Percentiles rank a stretch among this genome's conserved stretches.
Evolutionary conservation across 53 echinoderm and acorn worm genomes (phyloP).

Genomic region (Temnopleurus reevesii): DNA sequence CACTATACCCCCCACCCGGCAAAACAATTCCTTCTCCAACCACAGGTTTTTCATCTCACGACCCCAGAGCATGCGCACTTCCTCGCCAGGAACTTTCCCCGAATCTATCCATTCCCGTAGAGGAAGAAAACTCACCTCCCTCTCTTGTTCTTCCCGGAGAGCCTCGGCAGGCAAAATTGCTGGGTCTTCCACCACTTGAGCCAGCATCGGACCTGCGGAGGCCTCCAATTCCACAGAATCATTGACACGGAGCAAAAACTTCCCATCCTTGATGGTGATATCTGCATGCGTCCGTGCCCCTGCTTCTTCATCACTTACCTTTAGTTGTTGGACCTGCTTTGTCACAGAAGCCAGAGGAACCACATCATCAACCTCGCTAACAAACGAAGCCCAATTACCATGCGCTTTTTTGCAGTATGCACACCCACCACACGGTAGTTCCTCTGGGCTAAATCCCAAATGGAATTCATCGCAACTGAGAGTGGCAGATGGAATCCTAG

Average conservation of each 20-base stretch:
- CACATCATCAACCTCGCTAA: not conserved
- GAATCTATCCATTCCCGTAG: not conserved
- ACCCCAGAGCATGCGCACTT: not conserved
- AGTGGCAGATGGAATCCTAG: not conserved
- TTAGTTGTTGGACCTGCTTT: not conserved
- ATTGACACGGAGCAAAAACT: too few species aligned
- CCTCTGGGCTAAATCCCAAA: not conserved
- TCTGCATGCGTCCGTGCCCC: not conserved
- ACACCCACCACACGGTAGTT: not conserved
- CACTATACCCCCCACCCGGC: not conserved
- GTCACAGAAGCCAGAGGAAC: not conserved
- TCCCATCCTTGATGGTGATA: not conserved
- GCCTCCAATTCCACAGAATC: not conserved
- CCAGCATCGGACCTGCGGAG: not conserved
- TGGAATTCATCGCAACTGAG: not conserved
- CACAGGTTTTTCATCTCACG: not conserved
- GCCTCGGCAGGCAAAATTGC: not conserved
- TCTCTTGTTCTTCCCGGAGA: not conserved
- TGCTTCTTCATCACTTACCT: not conserved
- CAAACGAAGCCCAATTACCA: not conserved
- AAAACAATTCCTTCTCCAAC: not conserved
- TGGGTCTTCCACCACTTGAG: not conserved
- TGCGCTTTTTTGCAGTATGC: not conserved
- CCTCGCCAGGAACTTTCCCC: not conserved
- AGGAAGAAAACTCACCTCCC: not conserved